Evolutionary conservation across 1,140 invertebrate species (phyloP).

Genomic region (Hetaerina americana): DNA sequence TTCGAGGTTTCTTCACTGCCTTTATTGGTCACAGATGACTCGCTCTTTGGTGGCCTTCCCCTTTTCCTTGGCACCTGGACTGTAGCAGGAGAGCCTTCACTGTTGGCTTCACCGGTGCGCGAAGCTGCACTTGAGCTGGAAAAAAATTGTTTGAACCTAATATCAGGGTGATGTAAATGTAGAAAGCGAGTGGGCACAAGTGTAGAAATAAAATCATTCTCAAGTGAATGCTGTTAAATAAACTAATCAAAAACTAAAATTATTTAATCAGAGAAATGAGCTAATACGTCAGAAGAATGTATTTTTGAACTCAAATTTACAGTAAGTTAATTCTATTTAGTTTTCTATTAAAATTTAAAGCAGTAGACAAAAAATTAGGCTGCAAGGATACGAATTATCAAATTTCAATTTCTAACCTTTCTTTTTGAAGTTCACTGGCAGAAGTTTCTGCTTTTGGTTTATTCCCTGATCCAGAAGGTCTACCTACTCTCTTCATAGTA

Average conservation of each 20-base stretch:
- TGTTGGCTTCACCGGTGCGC: not conserved
- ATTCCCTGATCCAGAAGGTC: not conserved
- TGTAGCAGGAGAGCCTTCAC: not conserved
- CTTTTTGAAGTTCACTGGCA: not conserved
- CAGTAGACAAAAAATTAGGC: too few species aligned
- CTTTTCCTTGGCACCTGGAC: not conserved
- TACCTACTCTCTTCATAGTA: not conserved
- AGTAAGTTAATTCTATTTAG: too few species aligned
- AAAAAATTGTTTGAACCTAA: not conserved
- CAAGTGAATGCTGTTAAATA: too few species aligned
- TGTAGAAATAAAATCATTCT: too few species aligned
- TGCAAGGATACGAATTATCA: too few species aligned
- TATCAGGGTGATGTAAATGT: not conserved
- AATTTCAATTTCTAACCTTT: not conserved
- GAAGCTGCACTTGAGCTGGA: not conserved
- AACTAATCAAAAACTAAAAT: too few species aligned
- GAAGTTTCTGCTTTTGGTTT: not conserved
- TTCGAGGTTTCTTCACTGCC: not conserved
- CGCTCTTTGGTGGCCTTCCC: not conserved
- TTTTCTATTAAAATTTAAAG: too few species aligned
- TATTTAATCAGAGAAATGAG: too few species aligned
- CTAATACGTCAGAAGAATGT: too few species aligned
- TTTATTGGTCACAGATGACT: not conserved
- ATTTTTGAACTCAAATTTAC: too few species aligned
- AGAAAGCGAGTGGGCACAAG: too few species aligned